Evolutionary conservation across 1,140 invertebrate species (phyloP).

Genomic region (Saccostrea glomerata): DNA sequence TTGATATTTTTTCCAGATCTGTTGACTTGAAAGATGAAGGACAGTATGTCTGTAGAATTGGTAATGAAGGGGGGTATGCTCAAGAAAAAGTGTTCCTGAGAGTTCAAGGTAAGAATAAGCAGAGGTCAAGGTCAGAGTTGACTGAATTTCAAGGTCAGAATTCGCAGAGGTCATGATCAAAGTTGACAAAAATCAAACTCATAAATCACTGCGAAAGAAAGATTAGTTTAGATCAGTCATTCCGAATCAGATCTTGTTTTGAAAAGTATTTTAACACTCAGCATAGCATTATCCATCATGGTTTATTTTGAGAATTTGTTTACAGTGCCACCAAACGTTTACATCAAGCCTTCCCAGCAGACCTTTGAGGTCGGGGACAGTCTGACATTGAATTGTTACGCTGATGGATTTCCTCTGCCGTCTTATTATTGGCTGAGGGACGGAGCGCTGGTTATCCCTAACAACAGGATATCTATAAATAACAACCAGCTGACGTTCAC

Average conservation of each 20-base stretch:
- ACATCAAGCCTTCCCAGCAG: slow-evolving; percentile 70
- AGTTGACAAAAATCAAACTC: no score
- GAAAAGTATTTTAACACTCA: no score
- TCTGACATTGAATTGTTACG: slow-evolving; percentile 69
- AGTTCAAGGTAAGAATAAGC: slow-evolving; percentile 70
- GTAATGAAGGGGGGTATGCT: slow-evolving; percentile 80
- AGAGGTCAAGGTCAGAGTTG: no score
- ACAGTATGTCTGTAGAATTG: slow-evolving; percentile 80
- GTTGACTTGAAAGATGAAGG: slow-evolving; percentile 78
- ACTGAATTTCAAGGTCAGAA: no score
- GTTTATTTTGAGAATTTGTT: slow-evolving; percentile 40
- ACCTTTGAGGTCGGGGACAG: slow-evolving; percentile 73
- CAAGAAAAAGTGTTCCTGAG: slow-evolving; percentile 68
- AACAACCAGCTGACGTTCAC: slow-evolving; percentile 65
- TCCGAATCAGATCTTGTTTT: no score
- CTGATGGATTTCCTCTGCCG: slow-evolving; percentile 71
- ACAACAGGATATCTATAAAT: slow-evolving; percentile 61
- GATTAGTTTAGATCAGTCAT: no score
- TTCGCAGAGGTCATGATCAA: no score
- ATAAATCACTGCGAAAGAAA: no score
- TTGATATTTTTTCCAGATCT: no score
- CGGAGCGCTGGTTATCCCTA: slow-evolving; percentile 63
- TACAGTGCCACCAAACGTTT: slow-evolving; percentile 78
- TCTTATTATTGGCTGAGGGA: slow-evolving; percentile 69
- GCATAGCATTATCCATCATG: no score